These are phyloP conservation scores for Brachymystax lenok DNA, from an alignment of 2,797 vertebrate genomes.

Conservation along the genomic window DNA sequence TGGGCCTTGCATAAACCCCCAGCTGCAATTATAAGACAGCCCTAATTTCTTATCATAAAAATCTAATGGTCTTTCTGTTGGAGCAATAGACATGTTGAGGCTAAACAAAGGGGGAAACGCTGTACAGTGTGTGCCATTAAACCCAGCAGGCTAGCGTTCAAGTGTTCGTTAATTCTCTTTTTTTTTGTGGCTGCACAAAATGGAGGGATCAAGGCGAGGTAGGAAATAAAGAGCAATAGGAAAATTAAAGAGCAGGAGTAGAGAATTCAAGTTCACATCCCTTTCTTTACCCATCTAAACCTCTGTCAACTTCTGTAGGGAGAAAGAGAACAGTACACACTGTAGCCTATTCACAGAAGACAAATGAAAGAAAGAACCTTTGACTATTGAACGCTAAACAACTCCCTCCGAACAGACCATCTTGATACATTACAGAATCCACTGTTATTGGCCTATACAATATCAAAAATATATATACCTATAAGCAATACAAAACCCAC, in stretches of 20 bases:
- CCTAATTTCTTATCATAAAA: constrained; percentile 61
- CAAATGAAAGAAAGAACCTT: background rate
- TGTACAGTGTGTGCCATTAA: constrained; percentile 49
- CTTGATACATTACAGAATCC: background rate
- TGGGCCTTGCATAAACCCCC: constrained; percentile 43
- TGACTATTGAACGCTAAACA: background rate
- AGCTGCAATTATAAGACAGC: constrained; percentile 47
- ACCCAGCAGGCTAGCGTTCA: constrained; percentile 50
- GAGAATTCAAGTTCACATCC: constrained; percentile 13
- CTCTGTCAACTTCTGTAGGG: background rate
- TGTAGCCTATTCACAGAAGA: background rate
- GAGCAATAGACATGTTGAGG: constrained; percentile 47
- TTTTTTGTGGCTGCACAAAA: constrained; percentile 26
- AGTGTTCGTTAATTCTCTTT: constrained; percentile 50
- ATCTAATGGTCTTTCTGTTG: constrained; percentile 52
- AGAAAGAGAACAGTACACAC: background rate
- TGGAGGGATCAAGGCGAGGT: constrained; percentile 32
- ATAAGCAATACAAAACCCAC: background rate
- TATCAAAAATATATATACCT: background rate
- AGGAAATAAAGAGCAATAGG: constrained; percentile 5
- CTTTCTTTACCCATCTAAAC: background rate
- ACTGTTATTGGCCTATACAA: background rate
- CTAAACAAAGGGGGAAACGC: constrained; percentile 37
- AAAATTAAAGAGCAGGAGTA: constrained; percentile 15
- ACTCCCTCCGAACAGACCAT: background rate